A percentile compares a stretch with the other conserved stretches of the same genome.
Conservation (phyloP, 1,140 invertebrate species). For the Manduca sexta region DNA sequence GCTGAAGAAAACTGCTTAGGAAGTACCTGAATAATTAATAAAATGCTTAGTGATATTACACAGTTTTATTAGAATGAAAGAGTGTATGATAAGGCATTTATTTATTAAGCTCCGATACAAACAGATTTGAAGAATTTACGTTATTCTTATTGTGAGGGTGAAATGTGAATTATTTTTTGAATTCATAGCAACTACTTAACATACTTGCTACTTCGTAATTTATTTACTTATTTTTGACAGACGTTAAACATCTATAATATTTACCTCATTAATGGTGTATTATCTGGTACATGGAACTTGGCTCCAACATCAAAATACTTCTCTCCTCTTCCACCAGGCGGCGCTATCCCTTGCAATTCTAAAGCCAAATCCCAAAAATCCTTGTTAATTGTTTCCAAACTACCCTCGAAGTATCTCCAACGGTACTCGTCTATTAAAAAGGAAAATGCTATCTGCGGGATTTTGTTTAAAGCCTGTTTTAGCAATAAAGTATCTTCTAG, state of each 20-base stretch:
- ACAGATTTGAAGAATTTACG: too few relatives aligned
- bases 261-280: conserved; percentile 81
- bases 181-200: too few relatives aligned
- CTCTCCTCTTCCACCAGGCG: conserved; percentile 71
- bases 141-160: too few relatives aligned
- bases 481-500: conserved; percentile 70
- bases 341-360: conserved; percentile 77
- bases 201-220: too few relatives aligned
- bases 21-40: too few relatives aligned
- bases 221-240: background rate
- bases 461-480: conserved; percentile 79
- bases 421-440: conserved; percentile 84
- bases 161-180: conserved; percentile 1
- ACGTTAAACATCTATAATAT: conserved; percentile 3
- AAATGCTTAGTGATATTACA: too few relatives aligned
- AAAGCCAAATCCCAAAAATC: conserved; percentile 79
- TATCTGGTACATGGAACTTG: conserved; percentile 82
- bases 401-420: conserved; percentile 82
- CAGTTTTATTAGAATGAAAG: too few relatives aligned
- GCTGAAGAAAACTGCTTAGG: conserved; percentile 80
- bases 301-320: conserved; percentile 80
- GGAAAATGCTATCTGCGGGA: conserved; percentile 84
- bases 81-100: too few relatives aligned
- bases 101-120: too few relatives aligned
- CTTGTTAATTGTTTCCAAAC: conserved; percentile 72